Conservation (phyloP, 1,140 invertebrate genomes). For the Lucilia sericata region DNA sequence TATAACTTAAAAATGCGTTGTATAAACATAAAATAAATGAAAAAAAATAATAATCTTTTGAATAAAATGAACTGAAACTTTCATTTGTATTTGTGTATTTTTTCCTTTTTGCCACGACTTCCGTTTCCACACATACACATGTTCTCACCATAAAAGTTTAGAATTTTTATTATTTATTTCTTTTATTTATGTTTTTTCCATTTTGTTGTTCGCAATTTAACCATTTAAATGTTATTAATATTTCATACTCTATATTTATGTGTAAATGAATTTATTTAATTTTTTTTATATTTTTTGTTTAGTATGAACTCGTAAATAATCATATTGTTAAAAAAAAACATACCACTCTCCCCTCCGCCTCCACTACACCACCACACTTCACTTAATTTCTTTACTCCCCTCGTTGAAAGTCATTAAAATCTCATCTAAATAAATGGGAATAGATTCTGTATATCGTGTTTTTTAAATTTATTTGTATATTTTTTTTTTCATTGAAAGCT, state of each 20-base stretch:
- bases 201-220: not conserved
- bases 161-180: not conserved
- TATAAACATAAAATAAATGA: not conserved
- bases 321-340: not conserved
- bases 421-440: not conserved
- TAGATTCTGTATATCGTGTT: not conserved
- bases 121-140: not conserved
- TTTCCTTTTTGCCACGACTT: not conserved
- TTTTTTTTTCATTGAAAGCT: not conserved
- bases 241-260: not conserved
- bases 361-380: not conserved
- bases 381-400: not conserved
- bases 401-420: conserved; percentile 7
- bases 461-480: not conserved
- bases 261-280: not conserved
- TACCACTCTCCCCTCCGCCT: not conserved
- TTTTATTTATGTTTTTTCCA: not conserved
- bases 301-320: conserved; percentile 5
- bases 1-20: not conserved
- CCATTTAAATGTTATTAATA: conserved; percentile 1
- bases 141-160: not conserved
- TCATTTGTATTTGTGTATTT: conserved; percentile 15
- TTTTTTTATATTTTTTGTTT: not conserved
- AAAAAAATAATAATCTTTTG: not conserved
- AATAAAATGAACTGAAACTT: conserved; percentile 27